A percentile compares a stretch with the other conserved stretches of the same genome.
Conservation (phyloP, 2,888 invertebrate species). For the Hydrotaea cyrtoneurina region DNA sequence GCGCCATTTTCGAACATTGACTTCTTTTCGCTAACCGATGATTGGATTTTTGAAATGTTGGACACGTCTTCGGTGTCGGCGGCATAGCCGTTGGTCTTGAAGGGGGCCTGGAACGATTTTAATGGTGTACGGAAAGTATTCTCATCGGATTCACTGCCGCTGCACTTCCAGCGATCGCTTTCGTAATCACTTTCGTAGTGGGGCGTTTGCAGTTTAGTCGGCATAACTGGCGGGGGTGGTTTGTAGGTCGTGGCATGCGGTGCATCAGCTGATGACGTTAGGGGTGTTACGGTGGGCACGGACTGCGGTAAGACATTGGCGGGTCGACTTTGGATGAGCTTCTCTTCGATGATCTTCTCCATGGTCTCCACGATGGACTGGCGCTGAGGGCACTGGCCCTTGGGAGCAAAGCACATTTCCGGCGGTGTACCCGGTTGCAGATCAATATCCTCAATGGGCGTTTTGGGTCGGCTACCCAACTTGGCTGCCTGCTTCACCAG, state of each 20-base stretch:
- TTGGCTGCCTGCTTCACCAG: constrained; percentile 80
- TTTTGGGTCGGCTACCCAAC: constrained; percentile 76
- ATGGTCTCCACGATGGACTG: constrained; percentile 83
- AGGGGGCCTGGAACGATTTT: constrained; percentile 77
- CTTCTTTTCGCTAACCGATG: constrained; percentile 73
- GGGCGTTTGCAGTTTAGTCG: constrained; percentile 83
- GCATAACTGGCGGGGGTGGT: constrained; percentile 83
- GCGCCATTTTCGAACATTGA: constrained; percentile 73
- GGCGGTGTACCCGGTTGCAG: constrained; percentile 87
- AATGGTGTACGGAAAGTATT: constrained; percentile 83
- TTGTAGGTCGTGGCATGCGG: constrained; percentile 75
- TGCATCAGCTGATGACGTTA: constrained; percentile 76
- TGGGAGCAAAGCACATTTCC: constrained; percentile 85
- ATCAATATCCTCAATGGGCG: constrained; percentile 81
- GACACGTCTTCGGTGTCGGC: constrained; percentile 85
- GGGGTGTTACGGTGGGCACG: constrained; percentile 82
- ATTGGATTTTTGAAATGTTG: constrained; percentile 78
- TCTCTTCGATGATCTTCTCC: constrained; percentile 83
- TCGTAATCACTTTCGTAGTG: constrained; percentile 85
- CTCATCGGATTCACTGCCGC: constrained; percentile 85
- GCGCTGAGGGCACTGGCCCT: constrained; percentile 80
- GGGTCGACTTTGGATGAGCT: constrained; percentile 81
- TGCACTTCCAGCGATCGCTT: constrained; percentile 86
- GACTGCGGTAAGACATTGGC: constrained; percentile 82
- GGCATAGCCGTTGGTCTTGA: constrained; percentile 84